These are phyloP conservation scores for Capromys pilorides DNA, from an alignment of 2,797 vertebrate species.

Conservation along the genomic window DNA sequence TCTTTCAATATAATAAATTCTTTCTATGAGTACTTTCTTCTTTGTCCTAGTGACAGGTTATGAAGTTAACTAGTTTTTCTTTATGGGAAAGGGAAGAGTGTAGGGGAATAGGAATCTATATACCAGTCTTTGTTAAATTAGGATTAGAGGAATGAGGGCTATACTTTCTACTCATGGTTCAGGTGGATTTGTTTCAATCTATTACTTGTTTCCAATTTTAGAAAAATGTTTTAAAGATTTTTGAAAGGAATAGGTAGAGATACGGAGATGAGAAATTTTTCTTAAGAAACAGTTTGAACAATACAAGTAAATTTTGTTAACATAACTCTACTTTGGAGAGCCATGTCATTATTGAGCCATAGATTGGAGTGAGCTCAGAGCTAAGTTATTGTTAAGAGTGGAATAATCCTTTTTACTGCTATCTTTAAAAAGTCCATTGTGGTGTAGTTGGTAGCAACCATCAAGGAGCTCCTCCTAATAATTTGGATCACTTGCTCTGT, in stretches of 20 bases:
- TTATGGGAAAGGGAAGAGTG: neutral
- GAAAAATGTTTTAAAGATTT: conserved; percentile 53
- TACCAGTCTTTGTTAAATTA: conserved; percentile 16
- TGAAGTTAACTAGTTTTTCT: conserved; percentile 10
- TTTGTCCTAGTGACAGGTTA: neutral
- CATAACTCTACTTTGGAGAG: neutral
- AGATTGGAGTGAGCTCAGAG: neutral
- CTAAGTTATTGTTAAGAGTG: neutral
- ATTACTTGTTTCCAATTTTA: conserved; percentile 50
- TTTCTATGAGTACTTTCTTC: neutral
- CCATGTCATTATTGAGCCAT: neutral
- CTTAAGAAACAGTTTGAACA: neutral
- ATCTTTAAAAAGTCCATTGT: neutral
- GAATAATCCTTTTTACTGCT: neutral
- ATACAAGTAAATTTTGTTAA: conserved; percentile 34
- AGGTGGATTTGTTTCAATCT: conserved; percentile 32
- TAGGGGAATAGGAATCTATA: neutral
- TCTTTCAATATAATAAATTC: neutral
- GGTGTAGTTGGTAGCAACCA: neutral
- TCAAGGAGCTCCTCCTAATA: neutral
- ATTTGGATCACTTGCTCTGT: neutral
- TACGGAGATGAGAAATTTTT: neutral
- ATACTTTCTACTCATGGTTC: neutral
- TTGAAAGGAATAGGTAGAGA: conserved; percentile 25
- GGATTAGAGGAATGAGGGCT: neutral